Evolutionary conservation across 2,797 vertebrate genomes (phyloP).

Genomic region (Echiichthys vipera): DNA sequence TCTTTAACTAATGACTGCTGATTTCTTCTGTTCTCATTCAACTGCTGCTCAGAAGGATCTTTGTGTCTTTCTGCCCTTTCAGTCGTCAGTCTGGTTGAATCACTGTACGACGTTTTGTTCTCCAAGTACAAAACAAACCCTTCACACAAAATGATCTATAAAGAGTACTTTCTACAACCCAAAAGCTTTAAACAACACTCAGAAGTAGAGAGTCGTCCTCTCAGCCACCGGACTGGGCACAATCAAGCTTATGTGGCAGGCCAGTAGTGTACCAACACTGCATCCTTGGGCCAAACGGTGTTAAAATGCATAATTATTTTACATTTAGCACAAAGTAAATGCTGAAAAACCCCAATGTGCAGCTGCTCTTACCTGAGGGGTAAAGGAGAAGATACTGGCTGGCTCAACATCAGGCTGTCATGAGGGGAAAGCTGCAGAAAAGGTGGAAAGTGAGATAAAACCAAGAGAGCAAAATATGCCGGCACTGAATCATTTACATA

Average conservation of each 20-base stretch:
- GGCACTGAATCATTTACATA: conserved; percentile 41
- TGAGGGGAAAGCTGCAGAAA: conserved; percentile 92
- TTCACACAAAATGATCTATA: not conserved
- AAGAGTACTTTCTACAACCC: too few species aligned
- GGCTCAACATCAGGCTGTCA: conserved; percentile 96
- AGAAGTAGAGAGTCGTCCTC: too few species aligned
- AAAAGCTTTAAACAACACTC: too few species aligned
- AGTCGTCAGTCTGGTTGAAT: not conserved
- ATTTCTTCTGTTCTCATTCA: not conserved
- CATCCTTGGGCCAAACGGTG: not conserved
- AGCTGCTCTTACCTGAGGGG: conserved; percentile 89
- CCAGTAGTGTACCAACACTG: not conserved
- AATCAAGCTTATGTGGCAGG: too few species aligned
- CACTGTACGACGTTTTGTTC: not conserved
- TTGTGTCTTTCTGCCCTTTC: conserved; percentile 6
- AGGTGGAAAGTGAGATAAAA: conserved; percentile 46
- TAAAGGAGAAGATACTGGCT: conserved; percentile 95
- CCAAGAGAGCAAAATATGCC: conserved; percentile 3
- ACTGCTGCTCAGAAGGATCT: not conserved
- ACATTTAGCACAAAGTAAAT: not conserved
- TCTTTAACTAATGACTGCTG: not conserved
- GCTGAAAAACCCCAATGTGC: not conserved
- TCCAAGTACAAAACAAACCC: not conserved
- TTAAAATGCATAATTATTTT: not conserved
- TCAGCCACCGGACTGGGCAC: too few species aligned